Conservation (phyloP, 2,888 invertebrate genomes). For the Taenaris catops region DNA sequence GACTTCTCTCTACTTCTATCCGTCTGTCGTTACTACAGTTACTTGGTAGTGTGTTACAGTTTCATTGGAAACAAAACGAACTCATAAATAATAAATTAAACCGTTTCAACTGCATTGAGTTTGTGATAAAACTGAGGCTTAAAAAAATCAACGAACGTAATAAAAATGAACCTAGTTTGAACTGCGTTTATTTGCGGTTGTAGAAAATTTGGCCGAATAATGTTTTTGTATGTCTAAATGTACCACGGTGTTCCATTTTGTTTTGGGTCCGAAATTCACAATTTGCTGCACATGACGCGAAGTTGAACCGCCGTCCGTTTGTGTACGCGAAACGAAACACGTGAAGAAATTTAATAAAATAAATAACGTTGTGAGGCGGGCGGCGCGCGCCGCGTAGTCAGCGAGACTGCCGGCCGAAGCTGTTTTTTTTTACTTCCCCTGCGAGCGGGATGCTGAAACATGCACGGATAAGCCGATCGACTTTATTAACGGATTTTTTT, state of each 20-base stretch:
- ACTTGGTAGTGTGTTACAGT: slow-evolving; percentile 45
- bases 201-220: slow-evolving; percentile 45
- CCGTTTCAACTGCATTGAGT: slow-evolving; percentile 50
- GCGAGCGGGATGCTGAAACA: slow-evolving; percentile 60
- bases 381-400: slow-evolving; percentile 66
- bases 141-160: slow-evolving; percentile 28
- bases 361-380: slow-evolving; percentile 66
- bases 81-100: slow-evolving; percentile 54
- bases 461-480: slow-evolving; percentile 27
- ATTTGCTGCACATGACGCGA: slow-evolving; percentile 67
- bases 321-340: slow-evolving; percentile 76
- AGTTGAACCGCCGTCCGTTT: slow-evolving; percentile 66
- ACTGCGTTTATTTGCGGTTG: slow-evolving; percentile 70
- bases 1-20: slow-evolving; percentile 40
- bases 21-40: slow-evolving; percentile 45
- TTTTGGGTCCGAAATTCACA: slow-evolving; percentile 67
- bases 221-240: slow-evolving; percentile 50
- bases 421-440: slow-evolving; percentile 67
- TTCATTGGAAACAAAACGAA: slow-evolving; percentile 51
- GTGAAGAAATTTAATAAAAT: slow-evolving; percentile 61
- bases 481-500: too few species aligned
- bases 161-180: slow-evolving; percentile 60
- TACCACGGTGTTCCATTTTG: slow-evolving; percentile 52
- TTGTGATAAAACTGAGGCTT: slow-evolving; percentile 32
- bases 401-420: slow-evolving; percentile 54